Percentiles rank a stretch among this genome's conserved stretches.
Conservation (phyloP, 2,113 vertebrate genomes). For the Todiramphus saurophagus region DNA sequence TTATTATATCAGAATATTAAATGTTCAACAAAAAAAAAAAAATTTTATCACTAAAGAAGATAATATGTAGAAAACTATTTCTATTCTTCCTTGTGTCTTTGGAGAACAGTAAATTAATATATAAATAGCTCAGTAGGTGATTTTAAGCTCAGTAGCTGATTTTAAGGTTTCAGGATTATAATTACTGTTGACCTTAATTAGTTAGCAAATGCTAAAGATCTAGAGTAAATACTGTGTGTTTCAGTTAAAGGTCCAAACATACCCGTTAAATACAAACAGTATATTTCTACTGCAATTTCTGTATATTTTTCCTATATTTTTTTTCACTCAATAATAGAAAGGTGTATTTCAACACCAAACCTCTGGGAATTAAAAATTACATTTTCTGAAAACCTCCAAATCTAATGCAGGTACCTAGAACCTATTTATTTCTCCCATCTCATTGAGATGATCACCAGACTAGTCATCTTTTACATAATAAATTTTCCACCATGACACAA, state of each 20-base stretch:
- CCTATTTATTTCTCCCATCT: not conserved
- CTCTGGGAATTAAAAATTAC: not conserved
- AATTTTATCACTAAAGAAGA: not conserved
- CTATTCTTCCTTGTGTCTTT: not conserved
- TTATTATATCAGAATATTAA: not conserved
- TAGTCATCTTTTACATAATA: not conserved
- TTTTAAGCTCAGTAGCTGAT: not conserved
- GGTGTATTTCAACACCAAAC: not conserved
- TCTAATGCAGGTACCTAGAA: not conserved
- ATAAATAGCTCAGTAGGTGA: not conserved
- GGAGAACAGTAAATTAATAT: not conserved
- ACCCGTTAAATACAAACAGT: not conserved
- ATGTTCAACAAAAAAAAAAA: accelerated
- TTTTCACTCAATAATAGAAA: not conserved
- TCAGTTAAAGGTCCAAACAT: not conserved
- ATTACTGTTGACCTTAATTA: not conserved
- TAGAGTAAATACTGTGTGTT: not conserved
- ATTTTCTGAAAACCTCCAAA: not conserved
- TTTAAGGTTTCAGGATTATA: too few relatives aligned
- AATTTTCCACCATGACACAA: not conserved
- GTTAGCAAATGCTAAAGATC: not conserved
- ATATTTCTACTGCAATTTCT: not conserved
- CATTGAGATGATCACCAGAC: not conserved
- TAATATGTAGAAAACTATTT: not conserved
- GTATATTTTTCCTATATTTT: not conserved